Evolutionary conservation across 2,113 vertebrate species (phyloP).

Genomic region (Promerops cafer): DNA sequence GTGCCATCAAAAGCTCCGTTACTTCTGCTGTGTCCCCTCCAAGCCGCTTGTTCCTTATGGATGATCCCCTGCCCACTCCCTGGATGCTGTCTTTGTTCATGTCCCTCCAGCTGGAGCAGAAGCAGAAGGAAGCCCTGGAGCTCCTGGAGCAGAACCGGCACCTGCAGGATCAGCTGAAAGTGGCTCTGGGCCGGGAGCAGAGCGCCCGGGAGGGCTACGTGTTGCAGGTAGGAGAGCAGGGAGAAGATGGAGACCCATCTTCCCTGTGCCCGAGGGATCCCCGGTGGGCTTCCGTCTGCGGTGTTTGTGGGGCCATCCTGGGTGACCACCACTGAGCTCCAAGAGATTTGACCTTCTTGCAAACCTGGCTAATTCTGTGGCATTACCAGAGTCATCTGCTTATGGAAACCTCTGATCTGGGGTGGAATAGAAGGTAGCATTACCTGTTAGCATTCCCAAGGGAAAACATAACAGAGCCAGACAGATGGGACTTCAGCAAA

Average conservation of each 20-base stretch:
- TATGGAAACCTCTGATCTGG: neutral
- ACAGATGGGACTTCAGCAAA: neutral
- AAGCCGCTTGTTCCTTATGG: neutral
- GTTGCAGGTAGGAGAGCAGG: slow-evolving; percentile 84
- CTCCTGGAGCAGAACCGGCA: slow-evolving; percentile 90
- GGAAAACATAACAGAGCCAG: neutral
- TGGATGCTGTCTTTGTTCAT: neutral
- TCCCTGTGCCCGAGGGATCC: neutral
- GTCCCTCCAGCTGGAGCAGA: slow-evolving; percentile 84
- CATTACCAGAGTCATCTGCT: neutral
- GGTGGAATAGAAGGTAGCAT: neutral
- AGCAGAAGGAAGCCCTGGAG: slow-evolving; percentile 87
- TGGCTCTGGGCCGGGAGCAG: slow-evolving; percentile 87
- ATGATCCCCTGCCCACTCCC: neutral
- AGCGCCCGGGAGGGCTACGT: slow-evolving; percentile 92
- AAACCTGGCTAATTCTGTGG: neutral
- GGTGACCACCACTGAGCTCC: neutral
- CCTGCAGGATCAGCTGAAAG: slow-evolving; percentile 89
- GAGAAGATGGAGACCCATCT: neutral
- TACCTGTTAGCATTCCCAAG: neutral
- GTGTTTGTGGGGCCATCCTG: neutral
- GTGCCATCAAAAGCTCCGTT: neutral
- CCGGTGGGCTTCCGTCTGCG: neutral
- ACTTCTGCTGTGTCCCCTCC: neutral
- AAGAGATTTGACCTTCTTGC: neutral